Conservation (phyloP, 2,888 invertebrate species). For the Zonitis immaculata region DNA sequence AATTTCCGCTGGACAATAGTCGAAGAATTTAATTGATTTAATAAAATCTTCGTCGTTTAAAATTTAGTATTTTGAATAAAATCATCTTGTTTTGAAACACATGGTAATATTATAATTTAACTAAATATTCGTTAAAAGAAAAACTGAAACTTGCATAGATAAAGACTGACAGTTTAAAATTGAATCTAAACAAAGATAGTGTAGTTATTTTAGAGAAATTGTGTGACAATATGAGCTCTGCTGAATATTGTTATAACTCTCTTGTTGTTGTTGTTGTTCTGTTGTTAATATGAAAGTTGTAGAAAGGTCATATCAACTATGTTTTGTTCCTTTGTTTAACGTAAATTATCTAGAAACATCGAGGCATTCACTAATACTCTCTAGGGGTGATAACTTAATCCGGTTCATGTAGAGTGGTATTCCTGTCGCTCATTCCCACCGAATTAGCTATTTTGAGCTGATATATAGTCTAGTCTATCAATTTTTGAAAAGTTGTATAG, state of each 20-base stretch:
- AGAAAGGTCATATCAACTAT: slow-evolving; percentile 16
- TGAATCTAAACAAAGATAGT: neutral
- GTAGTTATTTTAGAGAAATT: neutral
- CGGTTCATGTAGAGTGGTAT: slow-evolving; percentile 28
- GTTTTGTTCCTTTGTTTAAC: slow-evolving; percentile 33
- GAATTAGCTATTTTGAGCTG: slow-evolving; percentile 32
- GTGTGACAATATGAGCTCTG: neutral
- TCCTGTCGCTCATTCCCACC: slow-evolving; percentile 32
- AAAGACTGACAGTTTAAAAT: neutral
- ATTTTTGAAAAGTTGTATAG: slow-evolving; percentile 34
- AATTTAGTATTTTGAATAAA: neutral
- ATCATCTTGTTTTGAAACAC: too few species aligned
- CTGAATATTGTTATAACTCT: neutral
- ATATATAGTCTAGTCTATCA: slow-evolving; percentile 25
- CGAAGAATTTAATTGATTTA: neutral
- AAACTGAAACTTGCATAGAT: too few species aligned
- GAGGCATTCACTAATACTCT: slow-evolving; percentile 33
- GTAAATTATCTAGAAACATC: slow-evolving; percentile 35
- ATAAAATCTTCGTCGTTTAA: neutral
- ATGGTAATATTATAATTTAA: too few species aligned
- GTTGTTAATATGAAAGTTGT: neutral
- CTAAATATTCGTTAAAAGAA: too few species aligned
- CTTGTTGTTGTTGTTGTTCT: slow-evolving; percentile 1
- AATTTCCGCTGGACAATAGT: neutral
- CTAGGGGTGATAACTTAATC: slow-evolving; percentile 37